Conservation (phyloP, 2,888 invertebrate species). For the Lasioglossum calceatum region DNA sequence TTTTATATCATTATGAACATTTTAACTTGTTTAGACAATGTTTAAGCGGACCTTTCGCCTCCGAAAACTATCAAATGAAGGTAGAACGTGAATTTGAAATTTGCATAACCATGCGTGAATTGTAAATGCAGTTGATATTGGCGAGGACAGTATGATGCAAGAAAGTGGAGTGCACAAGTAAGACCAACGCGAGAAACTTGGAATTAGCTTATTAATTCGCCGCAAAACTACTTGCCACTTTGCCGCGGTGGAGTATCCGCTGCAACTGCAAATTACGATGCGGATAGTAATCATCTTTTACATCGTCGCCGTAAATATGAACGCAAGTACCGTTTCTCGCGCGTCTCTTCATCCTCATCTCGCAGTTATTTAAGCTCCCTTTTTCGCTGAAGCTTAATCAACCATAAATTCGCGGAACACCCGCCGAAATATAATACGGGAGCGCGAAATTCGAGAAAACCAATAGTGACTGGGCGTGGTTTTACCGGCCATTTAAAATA, state of each 20-base stretch:
- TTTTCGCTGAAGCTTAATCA: constrained; percentile 9
- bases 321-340: background rate
- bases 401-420: background rate
- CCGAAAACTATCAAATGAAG: background rate
- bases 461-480: background rate
- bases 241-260: background rate
- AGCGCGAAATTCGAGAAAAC: background rate
- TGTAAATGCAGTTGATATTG: background rate
- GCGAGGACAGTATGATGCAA: background rate
- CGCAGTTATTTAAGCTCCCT: background rate
- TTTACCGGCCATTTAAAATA: background rate
- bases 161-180: background rate
- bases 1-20: background rate
- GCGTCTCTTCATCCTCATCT: constrained; percentile 9
- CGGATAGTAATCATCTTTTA: background rate
- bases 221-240: constrained; percentile 1
- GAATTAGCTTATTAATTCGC: constrained; percentile 2
- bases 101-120: background rate
- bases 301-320: constrained; percentile 4
- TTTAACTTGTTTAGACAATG: background rate
- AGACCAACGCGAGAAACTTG: background rate
- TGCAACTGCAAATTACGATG: constrained; percentile 8
- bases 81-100: background rate
- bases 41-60: background rate
- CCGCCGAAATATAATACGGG: background rate